These are phyloP conservation scores for Dolichallabes microphthalmus DNA, from an alignment of 2,113 vertebrate species.

Conservation along the genomic window DNA sequence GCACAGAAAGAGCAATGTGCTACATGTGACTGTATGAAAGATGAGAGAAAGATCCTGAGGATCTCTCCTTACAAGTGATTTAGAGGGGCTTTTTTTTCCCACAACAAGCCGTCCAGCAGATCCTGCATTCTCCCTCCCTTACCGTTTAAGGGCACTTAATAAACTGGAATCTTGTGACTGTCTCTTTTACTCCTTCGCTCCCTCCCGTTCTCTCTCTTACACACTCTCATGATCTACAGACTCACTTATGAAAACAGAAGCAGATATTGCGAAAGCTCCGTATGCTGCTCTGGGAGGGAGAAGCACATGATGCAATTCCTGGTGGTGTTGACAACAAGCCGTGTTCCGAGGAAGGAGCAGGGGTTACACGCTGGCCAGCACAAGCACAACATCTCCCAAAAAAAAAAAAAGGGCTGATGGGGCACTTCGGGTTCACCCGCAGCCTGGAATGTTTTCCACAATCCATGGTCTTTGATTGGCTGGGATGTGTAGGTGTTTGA, in stretches of 20 bases:
- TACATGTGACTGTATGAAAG: background rate
- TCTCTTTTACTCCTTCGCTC: constrained; percentile 39
- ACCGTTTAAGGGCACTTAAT: constrained; percentile 63
- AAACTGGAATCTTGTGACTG: constrained; percentile 62
- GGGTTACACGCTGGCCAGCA: constrained; percentile 57
- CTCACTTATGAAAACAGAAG: constrained; percentile 47
- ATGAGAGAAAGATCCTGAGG: background rate
- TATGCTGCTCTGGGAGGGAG: constrained; percentile 29
- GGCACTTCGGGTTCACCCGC: constrained; percentile 13
- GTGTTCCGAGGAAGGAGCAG: constrained; percentile 45
- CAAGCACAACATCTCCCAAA: constrained; percentile 26
- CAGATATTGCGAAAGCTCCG: constrained; percentile 70
- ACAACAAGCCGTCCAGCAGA: constrained; percentile 13
- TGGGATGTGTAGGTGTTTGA: constrained; percentile 30
- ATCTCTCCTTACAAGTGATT: constrained; percentile 13
- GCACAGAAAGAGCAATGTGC: too few species aligned
- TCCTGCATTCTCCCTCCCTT: constrained; percentile 25
- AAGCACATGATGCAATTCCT: constrained; percentile 65
- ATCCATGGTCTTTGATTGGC: constrained; percentile 43
- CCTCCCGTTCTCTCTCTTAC: constrained; percentile 11
- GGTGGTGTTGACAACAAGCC: constrained; percentile 67
- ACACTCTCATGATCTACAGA: constrained; percentile 52
- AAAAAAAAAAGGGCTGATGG: background rate
- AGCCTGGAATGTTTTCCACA: constrained; percentile 33
- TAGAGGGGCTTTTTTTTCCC: constrained; percentile 1